These are phyloP conservation scores for Tethea ocularis DNA, from an alignment of 2,888 invertebrate species.

Conservation along the genomic window DNA sequence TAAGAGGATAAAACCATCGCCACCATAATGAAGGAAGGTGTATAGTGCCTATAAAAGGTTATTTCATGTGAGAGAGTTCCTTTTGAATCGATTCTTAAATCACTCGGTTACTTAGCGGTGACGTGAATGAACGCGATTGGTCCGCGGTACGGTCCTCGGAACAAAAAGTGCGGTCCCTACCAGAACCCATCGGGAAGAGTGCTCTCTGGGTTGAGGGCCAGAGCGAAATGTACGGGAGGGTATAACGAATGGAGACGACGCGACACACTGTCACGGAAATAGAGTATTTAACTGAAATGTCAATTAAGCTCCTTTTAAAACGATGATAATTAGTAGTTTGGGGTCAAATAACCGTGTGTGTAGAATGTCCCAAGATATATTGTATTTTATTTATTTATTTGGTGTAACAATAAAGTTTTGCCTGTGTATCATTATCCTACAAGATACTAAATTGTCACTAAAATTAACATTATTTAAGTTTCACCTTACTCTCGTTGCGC, in stretches of 20 bases:
- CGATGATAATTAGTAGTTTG: too few species aligned
- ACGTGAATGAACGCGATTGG: slow-evolving; percentile 32
- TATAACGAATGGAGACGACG: background rate
- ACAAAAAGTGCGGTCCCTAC: slow-evolving; percentile 43
- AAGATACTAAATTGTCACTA: too few species aligned
- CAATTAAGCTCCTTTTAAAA: too few species aligned
- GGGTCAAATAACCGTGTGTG: too few species aligned
- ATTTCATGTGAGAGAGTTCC: background rate
- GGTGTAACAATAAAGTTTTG: too few species aligned
- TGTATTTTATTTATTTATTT: too few species aligned
- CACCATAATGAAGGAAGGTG: background rate
- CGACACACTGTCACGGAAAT: background rate
- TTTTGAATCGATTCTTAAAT: slow-evolving; percentile 33
- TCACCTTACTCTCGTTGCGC: too few species aligned
- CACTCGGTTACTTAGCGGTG: slow-evolving; percentile 55
- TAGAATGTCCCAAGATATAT: too few species aligned
- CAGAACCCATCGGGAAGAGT: slow-evolving; percentile 51
- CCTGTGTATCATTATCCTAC: too few species aligned
- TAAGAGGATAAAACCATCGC: background rate
- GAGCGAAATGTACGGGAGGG: slow-evolving; percentile 17
- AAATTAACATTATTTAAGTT: too few species aligned
- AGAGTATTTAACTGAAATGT: too few species aligned
- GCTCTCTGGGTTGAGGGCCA: slow-evolving; percentile 45
- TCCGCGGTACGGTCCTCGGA: slow-evolving; percentile 15
- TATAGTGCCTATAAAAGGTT: background rate